These are phyloP conservation scores for Aproaerema taeniolella DNA, from an alignment of 2,888 invertebrate genomes.

Conservation along the genomic window DNA sequence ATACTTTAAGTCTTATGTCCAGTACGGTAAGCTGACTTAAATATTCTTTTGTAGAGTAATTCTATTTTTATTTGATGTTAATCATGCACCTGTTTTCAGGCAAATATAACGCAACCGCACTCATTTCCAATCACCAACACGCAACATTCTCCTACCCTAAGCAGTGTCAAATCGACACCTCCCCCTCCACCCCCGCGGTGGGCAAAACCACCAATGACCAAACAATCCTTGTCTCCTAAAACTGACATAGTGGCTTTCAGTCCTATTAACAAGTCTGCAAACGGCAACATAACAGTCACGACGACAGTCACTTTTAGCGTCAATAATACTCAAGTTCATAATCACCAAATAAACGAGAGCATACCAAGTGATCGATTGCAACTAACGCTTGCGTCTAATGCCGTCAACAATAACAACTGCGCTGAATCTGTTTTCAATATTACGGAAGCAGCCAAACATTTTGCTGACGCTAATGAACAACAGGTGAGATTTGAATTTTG, in stretches of 20 bases:
- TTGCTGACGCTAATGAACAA: slow-evolving; percentile 50
- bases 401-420: slow-evolving; percentile 63
- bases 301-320: slow-evolving; percentile 92
- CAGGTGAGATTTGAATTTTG: slow-evolving; percentile 57
- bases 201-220: slow-evolving; percentile 84
- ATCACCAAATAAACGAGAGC: slow-evolving; percentile 71
- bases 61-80: no score
- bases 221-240: slow-evolving; percentile 67
- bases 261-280: slow-evolving; percentile 70
- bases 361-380: slow-evolving; percentile 67
- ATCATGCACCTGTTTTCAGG: slow-evolving; percentile 62
- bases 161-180: slow-evolving; percentile 77
- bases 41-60: no score
- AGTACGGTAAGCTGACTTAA: slow-evolving; percentile 77
- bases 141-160: slow-evolving; percentile 60
- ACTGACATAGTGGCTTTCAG: slow-evolving; percentile 58
- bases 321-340: slow-evolving; percentile 76
- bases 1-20: slow-evolving; percentile 85
- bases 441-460: slow-evolving; percentile 48
- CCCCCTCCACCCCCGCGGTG: slow-evolving; percentile 91
- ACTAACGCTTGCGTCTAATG: slow-evolving; percentile 74
- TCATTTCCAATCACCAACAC: slow-evolving; percentile 61
- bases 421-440: slow-evolving; percentile 53
- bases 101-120: slow-evolving; percentile 75
- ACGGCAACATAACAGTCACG: slow-evolving; percentile 88